Evolutionary conservation across 2,888 invertebrate genomes (phyloP).

Genomic region (Chymomyza caudatula): DNA sequence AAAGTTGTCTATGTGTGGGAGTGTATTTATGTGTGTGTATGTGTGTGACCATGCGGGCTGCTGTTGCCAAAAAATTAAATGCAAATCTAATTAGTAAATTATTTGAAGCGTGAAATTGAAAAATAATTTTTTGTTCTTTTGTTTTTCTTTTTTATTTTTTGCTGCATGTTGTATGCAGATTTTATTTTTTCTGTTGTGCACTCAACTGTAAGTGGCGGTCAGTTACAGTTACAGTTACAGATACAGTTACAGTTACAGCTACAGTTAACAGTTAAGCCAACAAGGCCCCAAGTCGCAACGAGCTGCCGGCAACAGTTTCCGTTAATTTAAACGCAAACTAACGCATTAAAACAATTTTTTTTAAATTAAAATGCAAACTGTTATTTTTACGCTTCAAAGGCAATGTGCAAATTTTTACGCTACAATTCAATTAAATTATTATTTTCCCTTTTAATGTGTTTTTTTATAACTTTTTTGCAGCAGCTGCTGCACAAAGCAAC

Average conservation of each 20-base stretch:
- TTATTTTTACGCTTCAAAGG: slow-evolving; percentile 38
- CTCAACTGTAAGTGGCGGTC: slow-evolving; percentile 50
- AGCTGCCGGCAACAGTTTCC: slow-evolving; percentile 24
- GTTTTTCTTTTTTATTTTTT: slow-evolving; percentile 15
- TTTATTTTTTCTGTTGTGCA: slow-evolving; percentile 12
- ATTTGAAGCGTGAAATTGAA: slow-evolving; percentile 76
- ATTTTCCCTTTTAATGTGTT: slow-evolving; percentile 2
- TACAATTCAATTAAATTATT: slow-evolving; percentile 16
- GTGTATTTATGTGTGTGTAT: neutral
- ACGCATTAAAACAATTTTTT: slow-evolving; percentile 29
- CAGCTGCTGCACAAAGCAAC: slow-evolving; percentile 16
- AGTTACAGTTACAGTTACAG: slow-evolving; percentile 17
- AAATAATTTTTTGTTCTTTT: slow-evolving; percentile 52
- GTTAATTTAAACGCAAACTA: slow-evolving; percentile 52
- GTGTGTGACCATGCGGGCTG: slow-evolving; percentile 8
- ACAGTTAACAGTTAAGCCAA: slow-evolving; percentile 25
- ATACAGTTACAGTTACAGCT: slow-evolving; percentile 28
- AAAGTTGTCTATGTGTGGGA: slow-evolving; percentile 25
- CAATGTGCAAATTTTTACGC: slow-evolving; percentile 13
- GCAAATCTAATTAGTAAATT: slow-evolving; percentile 77
- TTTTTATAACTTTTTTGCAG: neutral
- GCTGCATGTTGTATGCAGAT: slow-evolving; percentile 1
- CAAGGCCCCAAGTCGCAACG: neutral
- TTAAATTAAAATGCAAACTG: slow-evolving; percentile 34
- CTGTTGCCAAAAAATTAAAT: slow-evolving; percentile 64